phyloP scores from a whole-genome alignment of 2,113 vertebrate genomes.

The Lasiurus cinereus region DNA sequence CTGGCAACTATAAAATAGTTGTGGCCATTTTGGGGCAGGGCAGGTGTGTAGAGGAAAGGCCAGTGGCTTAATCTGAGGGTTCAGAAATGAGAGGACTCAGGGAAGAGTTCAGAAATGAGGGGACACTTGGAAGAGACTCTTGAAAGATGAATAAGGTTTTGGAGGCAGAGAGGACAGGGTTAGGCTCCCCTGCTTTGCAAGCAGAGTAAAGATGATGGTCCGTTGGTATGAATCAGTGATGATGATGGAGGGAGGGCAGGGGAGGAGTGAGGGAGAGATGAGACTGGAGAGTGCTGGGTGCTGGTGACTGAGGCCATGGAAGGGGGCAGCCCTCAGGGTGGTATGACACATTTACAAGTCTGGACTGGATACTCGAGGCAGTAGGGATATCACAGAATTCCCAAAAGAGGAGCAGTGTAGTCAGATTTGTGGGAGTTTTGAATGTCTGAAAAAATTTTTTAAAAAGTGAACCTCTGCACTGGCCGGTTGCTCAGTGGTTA shows the following conservation, averaged over 20 bases:
- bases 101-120: background rate
- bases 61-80: background rate
- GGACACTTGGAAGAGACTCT: background rate
- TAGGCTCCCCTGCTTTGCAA: background rate
- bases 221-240: too few relatives aligned
- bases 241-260: background rate
- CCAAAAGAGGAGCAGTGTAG: background rate
- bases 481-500: too few relatives aligned
- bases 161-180: background rate
- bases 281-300: background rate
- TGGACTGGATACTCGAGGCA: background rate
- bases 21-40: background rate
- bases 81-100: background rate
- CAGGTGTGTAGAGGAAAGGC: background rate
- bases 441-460: background rate
- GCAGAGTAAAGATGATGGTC: background rate
- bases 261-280: accelerated
- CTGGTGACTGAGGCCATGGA: background rate
- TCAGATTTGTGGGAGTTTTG: background rate
- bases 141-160: background rate
- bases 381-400: background rate
- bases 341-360: background rate
- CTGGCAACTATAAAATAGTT: background rate
- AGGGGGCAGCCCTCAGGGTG: background rate
- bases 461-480: background rate